Evolutionary conservation across 1,140 invertebrate species (phyloP), one percentile per base, ranked within the genome.

Genomic region (Brachionus rotundiformis): DNA sequence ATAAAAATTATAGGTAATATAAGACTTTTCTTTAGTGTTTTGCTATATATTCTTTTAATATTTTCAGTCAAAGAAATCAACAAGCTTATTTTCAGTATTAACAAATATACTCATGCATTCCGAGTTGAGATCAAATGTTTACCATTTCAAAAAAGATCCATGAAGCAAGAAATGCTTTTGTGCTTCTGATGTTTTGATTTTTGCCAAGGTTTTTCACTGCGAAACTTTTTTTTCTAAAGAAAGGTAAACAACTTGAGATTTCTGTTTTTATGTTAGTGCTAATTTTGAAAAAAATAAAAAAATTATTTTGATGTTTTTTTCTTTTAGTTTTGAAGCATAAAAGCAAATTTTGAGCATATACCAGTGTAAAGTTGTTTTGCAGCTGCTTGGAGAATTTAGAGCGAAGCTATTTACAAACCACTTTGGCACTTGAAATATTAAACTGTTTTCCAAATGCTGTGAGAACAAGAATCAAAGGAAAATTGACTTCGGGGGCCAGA

Each of bases 221-320:
- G 8, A 71, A 39, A 33, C 31, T 71, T 16, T 71, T 36, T 36
- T n/a, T n/a, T n/a, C n/a, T 7, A 31, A n/a, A 36, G 16, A 71
- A 39, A 71, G 65, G 65, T 71, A 71, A 71, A 71, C 65, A 36
- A 71, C 65, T 71, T 71, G 65, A 71, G 33, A 71, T 10, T 71
- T 31, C 7, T 71, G n/a, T 71, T 71, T 71, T 71, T 36, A 31
- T 63, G 47, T 65, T 27, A 13, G 25, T 63, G 61, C n/a, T 13
- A 65, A 65, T 65, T 65, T 65, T 65, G 11, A n/a, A 29, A 5
- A 36, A 71, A 39, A n/a, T n/a, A n/a, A 33, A 71, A 10, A 36
- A 16, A 16, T 41, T 71, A 16, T 71, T 71, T 71, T 71, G 33
- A 36, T 36, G 7, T 71, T 36, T 68, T 3, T 71, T 39, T 31